Evolutionary conservation across 1,140 invertebrate species (phyloP).

Genomic region (Drosophila insularis): DNA sequence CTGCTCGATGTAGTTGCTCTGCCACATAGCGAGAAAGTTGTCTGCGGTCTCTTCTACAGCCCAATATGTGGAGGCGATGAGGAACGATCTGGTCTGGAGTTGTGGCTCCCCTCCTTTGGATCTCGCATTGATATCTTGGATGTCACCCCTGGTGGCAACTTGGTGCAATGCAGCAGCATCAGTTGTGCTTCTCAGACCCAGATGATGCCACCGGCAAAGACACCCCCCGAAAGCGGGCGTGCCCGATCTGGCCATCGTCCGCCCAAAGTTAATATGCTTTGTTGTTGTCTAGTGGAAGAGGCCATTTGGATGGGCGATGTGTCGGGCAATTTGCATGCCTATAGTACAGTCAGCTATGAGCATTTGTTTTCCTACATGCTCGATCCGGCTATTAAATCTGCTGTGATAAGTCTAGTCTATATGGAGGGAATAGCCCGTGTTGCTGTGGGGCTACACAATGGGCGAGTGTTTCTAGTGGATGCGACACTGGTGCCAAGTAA

Average conservation of each 20-base stretch:
- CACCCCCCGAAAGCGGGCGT: slow-evolving; percentile 52
- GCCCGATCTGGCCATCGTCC: slow-evolving; percentile 59
- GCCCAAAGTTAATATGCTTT: slow-evolving; percentile 74
- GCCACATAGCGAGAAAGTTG: slow-evolving; percentile 85
- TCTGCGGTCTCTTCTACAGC: slow-evolving; percentile 79
- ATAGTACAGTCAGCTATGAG: slow-evolving; percentile 84
- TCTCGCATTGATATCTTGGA: slow-evolving; percentile 87
- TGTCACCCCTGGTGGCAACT: slow-evolving; percentile 84
- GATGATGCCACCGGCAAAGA: slow-evolving; percentile 47
- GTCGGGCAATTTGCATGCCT: slow-evolving; percentile 90
- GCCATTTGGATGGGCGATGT: slow-evolving; percentile 94
- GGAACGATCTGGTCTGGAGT: slow-evolving; percentile 83
- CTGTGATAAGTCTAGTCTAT: slow-evolving; percentile 86
- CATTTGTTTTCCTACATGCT: slow-evolving; percentile 85
- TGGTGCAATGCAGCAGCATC: slow-evolving; percentile 71
- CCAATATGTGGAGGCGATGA: slow-evolving; percentile 43
- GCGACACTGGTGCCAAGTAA: slow-evolving; percentile 85
- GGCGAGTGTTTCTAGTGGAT: slow-evolving; percentile 89
- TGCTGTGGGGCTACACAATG: slow-evolving; percentile 88
- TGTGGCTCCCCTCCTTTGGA: slow-evolving; percentile 89
- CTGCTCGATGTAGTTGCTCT: slow-evolving; percentile 91
- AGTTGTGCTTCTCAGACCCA: slow-evolving; percentile 63
- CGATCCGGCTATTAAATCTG: slow-evolving; percentile 84
- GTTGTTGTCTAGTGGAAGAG: slow-evolving; percentile 85
- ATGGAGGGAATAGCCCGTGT: slow-evolving; percentile 87